phyloP scores from a whole-genome alignment of 2,888 invertebrate genomes.

The Oxytorus armatus region DNA sequence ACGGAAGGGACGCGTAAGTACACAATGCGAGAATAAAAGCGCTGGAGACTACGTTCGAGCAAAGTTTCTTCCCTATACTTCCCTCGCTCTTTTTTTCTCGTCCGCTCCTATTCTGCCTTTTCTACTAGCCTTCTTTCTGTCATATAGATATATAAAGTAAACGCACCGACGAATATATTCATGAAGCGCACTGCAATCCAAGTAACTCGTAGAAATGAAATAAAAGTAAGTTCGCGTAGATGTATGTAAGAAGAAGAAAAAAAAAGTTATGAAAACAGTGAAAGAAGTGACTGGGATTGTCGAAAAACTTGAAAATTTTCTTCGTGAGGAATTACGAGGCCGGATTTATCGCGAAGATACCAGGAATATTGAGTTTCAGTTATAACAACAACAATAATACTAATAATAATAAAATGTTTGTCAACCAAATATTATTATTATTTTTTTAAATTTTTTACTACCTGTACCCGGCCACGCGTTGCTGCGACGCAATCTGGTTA shows the following conservation, averaged over 20 bases:
- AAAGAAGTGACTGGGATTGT: conserved; percentile 12
- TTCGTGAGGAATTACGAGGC: too few relatives aligned
- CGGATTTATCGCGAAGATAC: too few relatives aligned
- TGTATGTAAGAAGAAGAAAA: not conserved
- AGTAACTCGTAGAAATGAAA: not conserved
- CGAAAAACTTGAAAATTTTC: conserved; percentile 36
- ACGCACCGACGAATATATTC: conserved; percentile 40
- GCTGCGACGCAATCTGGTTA: too few relatives aligned
- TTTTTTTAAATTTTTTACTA: too few relatives aligned
- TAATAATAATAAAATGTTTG: too few relatives aligned
- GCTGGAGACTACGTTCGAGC: conserved; percentile 1
- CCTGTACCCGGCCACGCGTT: too few relatives aligned
- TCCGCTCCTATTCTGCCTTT: conserved; percentile 38
- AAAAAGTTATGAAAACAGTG: not conserved
- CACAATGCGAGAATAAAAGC: conserved; percentile 43
- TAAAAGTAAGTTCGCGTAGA: conserved; percentile 32
- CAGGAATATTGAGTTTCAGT: too few relatives aligned
- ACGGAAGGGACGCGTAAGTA: conserved; percentile 54
- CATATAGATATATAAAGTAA: not conserved
- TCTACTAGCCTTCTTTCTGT: conserved; percentile 7
- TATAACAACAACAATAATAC: too few relatives aligned
- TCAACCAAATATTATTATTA: too few relatives aligned
- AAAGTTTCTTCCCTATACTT: conserved; percentile 43
- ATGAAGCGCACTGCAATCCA: conserved; percentile 30
- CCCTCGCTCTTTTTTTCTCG: conserved; percentile 9